phyloP scores from a whole-genome alignment of 2,797 vertebrate species.

The Schizopygopsis malacanthus region DNA sequence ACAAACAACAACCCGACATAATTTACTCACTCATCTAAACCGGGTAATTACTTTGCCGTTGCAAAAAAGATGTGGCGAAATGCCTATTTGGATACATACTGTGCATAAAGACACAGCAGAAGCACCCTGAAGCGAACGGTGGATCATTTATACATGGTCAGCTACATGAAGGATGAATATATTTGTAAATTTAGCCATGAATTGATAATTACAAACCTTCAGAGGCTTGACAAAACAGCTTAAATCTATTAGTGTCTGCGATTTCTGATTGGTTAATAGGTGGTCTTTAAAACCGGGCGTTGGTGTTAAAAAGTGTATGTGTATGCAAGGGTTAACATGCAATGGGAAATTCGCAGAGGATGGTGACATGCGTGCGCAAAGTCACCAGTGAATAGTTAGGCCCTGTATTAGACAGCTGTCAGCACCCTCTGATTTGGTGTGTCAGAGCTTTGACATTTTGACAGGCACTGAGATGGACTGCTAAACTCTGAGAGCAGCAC shows the following conservation, averaged over 20 bases:
- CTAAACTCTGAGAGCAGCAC: constrained; percentile 55
- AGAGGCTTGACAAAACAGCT: not conserved
- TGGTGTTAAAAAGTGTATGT: constrained; percentile 27
- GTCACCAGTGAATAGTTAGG: constrained; percentile 29
- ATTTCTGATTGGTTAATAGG: constrained; percentile 41
- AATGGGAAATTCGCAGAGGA: constrained; percentile 9
- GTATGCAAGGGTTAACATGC: constrained; percentile 39
- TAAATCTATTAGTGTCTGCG: constrained; percentile 16
- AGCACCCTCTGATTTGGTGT: constrained; percentile 54
- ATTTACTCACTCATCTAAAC: constrained; percentile 73
- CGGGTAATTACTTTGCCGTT: constrained; percentile 76
- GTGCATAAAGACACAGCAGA: not conserved
- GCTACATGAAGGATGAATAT: not conserved
- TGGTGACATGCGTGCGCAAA: constrained; percentile 29
- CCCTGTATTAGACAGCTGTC: constrained; percentile 51
- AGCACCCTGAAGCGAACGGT: not conserved
- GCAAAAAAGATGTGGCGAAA: constrained; percentile 62
- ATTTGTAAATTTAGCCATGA: constrained; percentile 19
- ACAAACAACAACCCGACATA: constrained; percentile 75
- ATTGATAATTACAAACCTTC: constrained; percentile 8
- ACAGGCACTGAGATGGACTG: constrained; percentile 56
- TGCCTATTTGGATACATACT: constrained; percentile 63
- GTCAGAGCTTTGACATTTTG: constrained; percentile 57
- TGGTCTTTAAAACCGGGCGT: constrained; percentile 6
- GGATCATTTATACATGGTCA: not conserved